Conservation (phyloP, 2,797 vertebrate genomes). For the Gouania willdenowi region DNA sequence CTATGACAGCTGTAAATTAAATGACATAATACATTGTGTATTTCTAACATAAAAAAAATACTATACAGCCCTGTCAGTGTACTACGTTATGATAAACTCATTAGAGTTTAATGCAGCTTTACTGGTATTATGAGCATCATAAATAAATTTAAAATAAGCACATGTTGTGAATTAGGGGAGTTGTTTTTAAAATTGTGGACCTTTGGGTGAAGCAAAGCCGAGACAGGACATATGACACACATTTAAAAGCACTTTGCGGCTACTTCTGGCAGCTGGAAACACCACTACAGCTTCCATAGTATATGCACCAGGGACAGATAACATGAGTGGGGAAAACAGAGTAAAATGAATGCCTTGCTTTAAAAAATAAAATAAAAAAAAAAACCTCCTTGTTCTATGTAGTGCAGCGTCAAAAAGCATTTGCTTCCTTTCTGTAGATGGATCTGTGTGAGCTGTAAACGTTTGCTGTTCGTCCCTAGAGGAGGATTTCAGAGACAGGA, state of each 20-base stretch:
- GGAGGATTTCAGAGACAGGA: conserved; percentile 26
- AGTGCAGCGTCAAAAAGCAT: conserved; percentile 8
- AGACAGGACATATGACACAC: conserved; percentile 49
- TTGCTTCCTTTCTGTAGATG: conserved; percentile 11
- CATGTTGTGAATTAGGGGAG: too few relatives aligned
- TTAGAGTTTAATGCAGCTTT: too few relatives aligned
- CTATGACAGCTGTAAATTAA: too few relatives aligned
- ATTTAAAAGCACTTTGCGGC: conserved; percentile 61
- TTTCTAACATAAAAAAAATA: too few relatives aligned
- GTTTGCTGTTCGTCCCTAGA: conserved; percentile 13
- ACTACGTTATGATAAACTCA: too few relatives aligned
- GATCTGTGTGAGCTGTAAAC: conserved; percentile 5
- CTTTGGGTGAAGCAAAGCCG: conserved; percentile 33
- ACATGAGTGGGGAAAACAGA: conserved; percentile 39
- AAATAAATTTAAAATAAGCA: too few relatives aligned
- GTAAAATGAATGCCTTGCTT: conserved; percentile 39
- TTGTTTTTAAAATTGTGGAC: too few relatives aligned
- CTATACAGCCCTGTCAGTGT: too few relatives aligned
- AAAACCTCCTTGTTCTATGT: conserved; percentile 25
- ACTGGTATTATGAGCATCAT: too few relatives aligned
- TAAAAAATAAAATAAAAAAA: conserved; percentile 39
- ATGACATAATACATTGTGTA: too few relatives aligned
- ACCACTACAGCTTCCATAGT: conserved; percentile 36
- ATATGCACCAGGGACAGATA: conserved; percentile 38
- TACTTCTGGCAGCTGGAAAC: conserved; percentile 55